These are phyloP conservation scores for Pachycephus smyrnensis DNA, from an alignment of 2,888 invertebrate genomes.

Conservation along the genomic window DNA sequence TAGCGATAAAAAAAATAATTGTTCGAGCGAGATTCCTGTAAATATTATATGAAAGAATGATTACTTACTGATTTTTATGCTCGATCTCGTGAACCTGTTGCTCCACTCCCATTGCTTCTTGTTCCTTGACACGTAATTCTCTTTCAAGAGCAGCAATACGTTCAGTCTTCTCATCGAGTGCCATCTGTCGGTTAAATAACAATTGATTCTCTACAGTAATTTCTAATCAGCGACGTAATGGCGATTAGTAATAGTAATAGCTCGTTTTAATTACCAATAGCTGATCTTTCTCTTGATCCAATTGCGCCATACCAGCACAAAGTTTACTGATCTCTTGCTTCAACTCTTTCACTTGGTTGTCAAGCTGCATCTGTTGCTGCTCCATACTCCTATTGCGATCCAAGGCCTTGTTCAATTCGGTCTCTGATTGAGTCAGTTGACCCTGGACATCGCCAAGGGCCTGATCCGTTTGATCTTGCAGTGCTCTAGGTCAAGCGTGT, in stretches of 20 bases:
- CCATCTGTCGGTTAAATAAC: constrained; percentile 68
- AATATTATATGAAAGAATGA: constrained; percentile 19
- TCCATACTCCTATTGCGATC: constrained; percentile 72
- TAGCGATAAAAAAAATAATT: constrained; percentile 24
- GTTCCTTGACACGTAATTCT: constrained; percentile 73
- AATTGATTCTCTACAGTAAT: constrained; percentile 6
- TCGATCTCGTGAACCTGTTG: constrained; percentile 56
- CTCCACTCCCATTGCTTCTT: constrained; percentile 45
- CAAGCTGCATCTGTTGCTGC: constrained; percentile 71
- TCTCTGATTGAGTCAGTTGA: constrained; percentile 75
- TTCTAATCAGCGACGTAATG: constrained; percentile 35
- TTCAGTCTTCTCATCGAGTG: constrained; percentile 81
- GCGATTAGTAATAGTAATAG: constrained; percentile 7
- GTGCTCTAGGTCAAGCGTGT: constrained; percentile 69
- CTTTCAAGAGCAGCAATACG: constrained; percentile 74
- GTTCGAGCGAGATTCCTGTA: constrained; percentile 12
- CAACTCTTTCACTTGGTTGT: constrained; percentile 73
- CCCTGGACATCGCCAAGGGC: constrained; percentile 77
- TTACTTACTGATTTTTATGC: constrained; percentile 61
- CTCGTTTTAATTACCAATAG: constrained; percentile 68
- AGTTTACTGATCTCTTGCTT: constrained; percentile 75
- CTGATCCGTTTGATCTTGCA: constrained; percentile 83
- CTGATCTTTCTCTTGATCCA: constrained; percentile 81
- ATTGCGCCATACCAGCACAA: constrained; percentile 73
- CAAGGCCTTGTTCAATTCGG: constrained; percentile 73